Base-by-base conservation (phyloP, 2,797 vertebrate species). In the Mus spretus region DNA sequence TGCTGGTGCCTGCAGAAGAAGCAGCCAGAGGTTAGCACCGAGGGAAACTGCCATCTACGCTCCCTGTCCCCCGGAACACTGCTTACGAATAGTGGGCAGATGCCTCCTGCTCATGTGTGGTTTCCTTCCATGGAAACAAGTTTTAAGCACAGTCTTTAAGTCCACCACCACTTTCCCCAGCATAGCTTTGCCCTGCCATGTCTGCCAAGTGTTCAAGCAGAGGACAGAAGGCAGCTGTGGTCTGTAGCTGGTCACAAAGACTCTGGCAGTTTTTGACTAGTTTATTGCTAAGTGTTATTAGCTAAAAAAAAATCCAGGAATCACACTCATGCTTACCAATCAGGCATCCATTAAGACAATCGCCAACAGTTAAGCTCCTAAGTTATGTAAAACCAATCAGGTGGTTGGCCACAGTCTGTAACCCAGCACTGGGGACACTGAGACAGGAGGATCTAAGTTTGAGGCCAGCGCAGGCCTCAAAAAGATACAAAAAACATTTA, bases 1-100 rank as follows among this genome's bases (percentile, higher is more conserved):
- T 98, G 98, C 97, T 98, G 99, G 95, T 98, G 99, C 94, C 97
- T 98, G 92, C 94, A 85, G 84, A 93, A 96, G 96, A 19, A 93
- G 26, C 61, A 90, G 61, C 37, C 91, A 70, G 55, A 81, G 8
- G 77, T 93, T 59, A 91, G 57, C 57, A 74, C 28, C 72, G 47
- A 28, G 15, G 53, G 65, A 17, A 24, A 14, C 57, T 44, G 12
- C 14, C 11, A 9, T 61, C 55, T 14, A 44, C 37, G 59, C 4
- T 22, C 6, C 6, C 4, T 4, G 26, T n/a, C 0, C 22, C 65
- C 5, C 8, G 17, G 28, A 24, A 20, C 53, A 0, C 10, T 19
- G 63, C 2, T 0, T 3, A 1, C 15, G 19, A 2, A 22, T 34
- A 0, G 6, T 59, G 34, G 6, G 1, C 3, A 22, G 9, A 57